Evolutionary conservation across 1,140 invertebrate genomes (phyloP).

Genomic region (Leguminivora glycinivorella): DNA sequence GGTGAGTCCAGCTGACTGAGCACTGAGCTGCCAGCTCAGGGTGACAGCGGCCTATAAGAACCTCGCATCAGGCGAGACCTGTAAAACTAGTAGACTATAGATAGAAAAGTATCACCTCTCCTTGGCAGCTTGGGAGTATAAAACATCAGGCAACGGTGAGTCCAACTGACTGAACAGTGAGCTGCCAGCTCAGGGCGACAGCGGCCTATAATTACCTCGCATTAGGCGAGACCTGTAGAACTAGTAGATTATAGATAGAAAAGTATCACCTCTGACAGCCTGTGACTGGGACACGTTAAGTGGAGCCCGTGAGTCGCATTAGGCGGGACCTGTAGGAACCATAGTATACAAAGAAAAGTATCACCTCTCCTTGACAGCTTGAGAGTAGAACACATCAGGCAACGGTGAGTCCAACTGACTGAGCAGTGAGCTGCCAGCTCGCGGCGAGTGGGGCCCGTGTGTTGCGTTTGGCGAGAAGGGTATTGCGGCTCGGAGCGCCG

Average conservation of each 20-base stretch:
- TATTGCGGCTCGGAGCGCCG: conserved; percentile 61
- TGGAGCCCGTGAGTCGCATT: conserved; percentile 45
- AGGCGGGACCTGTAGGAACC: no score
- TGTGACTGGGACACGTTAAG: conserved; percentile 67
- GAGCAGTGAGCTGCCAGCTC: conserved; percentile 67
- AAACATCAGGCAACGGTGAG: conserved; percentile 61
- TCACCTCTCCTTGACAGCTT: conserved; percentile 57
- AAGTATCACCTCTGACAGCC: conserved; percentile 40
- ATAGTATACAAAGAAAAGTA: not conserved
- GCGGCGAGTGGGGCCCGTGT: conserved; percentile 64
- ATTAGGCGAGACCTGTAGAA: no score
- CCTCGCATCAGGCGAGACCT: no score
- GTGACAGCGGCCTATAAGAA: no score
- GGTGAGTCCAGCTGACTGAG: no score
- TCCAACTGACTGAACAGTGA: conserved; percentile 68
- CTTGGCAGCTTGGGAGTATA: conserved; percentile 59
- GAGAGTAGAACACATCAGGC: conserved; percentile 67
- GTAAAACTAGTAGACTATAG: no score
- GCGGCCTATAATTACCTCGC: no score
- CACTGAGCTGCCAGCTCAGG: no score
- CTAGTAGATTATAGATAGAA: no score
- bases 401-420: conserved; percentile 65
- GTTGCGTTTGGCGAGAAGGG: conserved; percentile 68
- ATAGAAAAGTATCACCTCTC: conserved; percentile 34
- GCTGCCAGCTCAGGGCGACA: conserved; percentile 59